These are phyloP conservation scores for Chondrosia reniformis DNA, from an alignment of 37 sponge, comb jelly and placozoan species.

Conservation along the genomic window DNA sequence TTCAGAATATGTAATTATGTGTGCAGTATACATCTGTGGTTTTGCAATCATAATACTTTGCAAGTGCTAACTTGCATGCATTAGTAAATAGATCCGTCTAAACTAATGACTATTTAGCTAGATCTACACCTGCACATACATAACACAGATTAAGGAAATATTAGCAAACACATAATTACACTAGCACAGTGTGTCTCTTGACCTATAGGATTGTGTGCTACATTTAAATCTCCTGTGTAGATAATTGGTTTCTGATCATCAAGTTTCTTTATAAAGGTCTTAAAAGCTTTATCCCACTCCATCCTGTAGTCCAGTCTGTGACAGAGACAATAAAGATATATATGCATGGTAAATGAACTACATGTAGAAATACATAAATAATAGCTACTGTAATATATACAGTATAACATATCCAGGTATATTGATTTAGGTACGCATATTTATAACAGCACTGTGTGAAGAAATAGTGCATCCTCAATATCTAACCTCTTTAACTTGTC, in stretches of 20 bases:
- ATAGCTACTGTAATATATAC: background rate
- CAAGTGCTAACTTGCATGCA: too few relatives aligned
- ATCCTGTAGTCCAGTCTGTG: conserved; percentile 63
- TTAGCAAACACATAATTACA: too few relatives aligned
- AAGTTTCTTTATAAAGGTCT: conserved; percentile 64
- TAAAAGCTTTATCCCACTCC: conserved; percentile 81
- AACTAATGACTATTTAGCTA: too few relatives aligned
- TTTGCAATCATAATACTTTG: too few relatives aligned
- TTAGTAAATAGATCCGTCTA: too few relatives aligned
- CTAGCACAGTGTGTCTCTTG: too few relatives aligned
- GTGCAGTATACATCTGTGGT: too few relatives aligned
- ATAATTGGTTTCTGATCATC: conserved; percentile 83
- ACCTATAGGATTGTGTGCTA: conserved; percentile 91
- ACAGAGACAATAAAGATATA: too few relatives aligned
- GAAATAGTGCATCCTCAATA: background rate
- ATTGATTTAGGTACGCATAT: background rate
- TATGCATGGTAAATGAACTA: background rate
- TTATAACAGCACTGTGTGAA: background rate
- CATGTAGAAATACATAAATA: too few relatives aligned
- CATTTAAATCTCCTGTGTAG: conserved; percentile 91
- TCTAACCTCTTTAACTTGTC: conserved; percentile 71
- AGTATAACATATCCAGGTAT: background rate
- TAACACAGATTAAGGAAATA: too few relatives aligned
- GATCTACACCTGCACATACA: too few relatives aligned
- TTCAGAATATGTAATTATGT: too few relatives aligned